Base-by-base conservation (phyloP, 1,140 invertebrate genomes). In the Araneus ventricosus region DNA sequence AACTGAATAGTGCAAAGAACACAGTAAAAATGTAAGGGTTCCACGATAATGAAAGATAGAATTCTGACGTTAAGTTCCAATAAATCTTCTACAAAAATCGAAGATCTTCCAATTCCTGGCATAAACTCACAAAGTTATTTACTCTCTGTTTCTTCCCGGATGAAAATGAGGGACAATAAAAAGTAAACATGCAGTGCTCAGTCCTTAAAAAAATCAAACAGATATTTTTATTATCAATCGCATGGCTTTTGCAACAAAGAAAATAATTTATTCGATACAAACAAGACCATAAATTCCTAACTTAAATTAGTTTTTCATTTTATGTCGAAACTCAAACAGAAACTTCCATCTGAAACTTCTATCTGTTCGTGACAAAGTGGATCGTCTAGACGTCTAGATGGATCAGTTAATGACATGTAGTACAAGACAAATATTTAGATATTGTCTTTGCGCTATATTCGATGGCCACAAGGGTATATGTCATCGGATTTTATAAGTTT, bases 381-480 rank as follows among this genome's bases (percentile, higher is more conserved):
- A n/a, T 4, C 27, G 27, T 67, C n/a, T 67, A 67, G 63, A 67
- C 63, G 27, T 67, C 63, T 67, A 30, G 63, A 67, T 67, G 27
- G 63, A 3, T 14, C 8, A 27, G 27, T 67, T 67, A n/a, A 67
- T 8, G 63, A 27, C 6, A 6, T 3, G 10, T 63, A 10, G 4
- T 4, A 67, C 63, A 67, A 67, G 63, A 67, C n/a, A 67, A 67
- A 67, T 67, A 67, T 67, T 67, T n/a, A 67, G 63, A 67, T 14
- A 14, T 27, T 27, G 14, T 22, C 14, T 67, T 4, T 0, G 27
- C 0, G 0, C 3, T 67, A 0, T 14, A n/a, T 1, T 27, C 8
- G 63, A 10, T n/a, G 10, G 2, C n/a, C 14, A 67, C 57, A 67
- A n/a, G 5, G 27, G 27, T 67, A 30, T 4, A 67, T 67, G 63